Base-by-base conservation (phyloP, 2,888 invertebrate species). In the Dicyrtoma fusca region DNA sequence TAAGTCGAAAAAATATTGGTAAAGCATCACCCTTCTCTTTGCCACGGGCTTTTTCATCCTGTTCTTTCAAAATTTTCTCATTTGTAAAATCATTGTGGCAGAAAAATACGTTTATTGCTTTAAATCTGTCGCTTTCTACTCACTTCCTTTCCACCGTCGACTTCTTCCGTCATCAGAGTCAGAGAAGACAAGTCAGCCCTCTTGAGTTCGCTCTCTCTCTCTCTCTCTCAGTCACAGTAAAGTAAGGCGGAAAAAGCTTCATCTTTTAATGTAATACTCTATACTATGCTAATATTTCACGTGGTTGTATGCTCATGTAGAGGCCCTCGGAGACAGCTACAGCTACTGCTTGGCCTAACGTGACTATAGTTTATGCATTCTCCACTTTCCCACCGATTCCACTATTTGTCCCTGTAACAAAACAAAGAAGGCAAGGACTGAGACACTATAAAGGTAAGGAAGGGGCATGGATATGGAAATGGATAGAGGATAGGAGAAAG, bases 11-110 rank as follows among this genome's bases (percentile, higher is more conserved):
- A 75, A 74, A 74, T 76, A 74, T 74, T 74, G 74, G 73, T 63
- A 73, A 71, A 47, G 66, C 59, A 71, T 71, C 65, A 61, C 42
- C 21, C 57, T 19, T 14, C 13, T n/a, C 14, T 26, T 10, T 34
- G 64, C 71, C 64, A 65, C 61, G 49, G 66, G 61, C 62, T 53
- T 47, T 57, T 65, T 57, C 55, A 61, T 44, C 68, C 19, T 53
- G 42, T 63, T 71, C 62, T 44, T 55, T 66, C 14, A 64, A 70
- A 73, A 61, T 69, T 74, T 76, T 75, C 76, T 76, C 76, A 76
- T 76, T 76, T 75, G 71, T 73, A 71, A 74, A 74, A 53, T 74
- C 73, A 76, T 47, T 71, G 69, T 76, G 73, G 76, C 76, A 74
- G 71, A 76, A 76, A 74, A 76, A 76, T 76, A 65, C 75, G 75